Evolutionary conservation across 2,113 vertebrate genomes (phyloP).

Genomic region (Anser cygnoides): DNA sequence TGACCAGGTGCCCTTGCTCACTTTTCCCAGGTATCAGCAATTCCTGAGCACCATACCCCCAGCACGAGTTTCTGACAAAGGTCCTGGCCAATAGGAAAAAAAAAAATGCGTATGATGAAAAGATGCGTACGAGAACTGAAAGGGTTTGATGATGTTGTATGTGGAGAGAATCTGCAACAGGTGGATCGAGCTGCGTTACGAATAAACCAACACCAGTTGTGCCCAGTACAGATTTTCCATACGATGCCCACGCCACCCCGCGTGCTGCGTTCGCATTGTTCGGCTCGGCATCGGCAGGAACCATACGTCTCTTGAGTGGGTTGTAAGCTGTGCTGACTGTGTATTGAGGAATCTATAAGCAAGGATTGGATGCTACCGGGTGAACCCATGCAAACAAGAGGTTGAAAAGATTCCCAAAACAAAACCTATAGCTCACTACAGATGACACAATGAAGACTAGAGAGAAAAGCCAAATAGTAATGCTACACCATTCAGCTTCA

Average conservation of each 20-base stretch:
- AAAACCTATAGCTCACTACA: constrained; percentile 95
- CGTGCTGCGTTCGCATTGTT: neutral
- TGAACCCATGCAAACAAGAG: constrained; percentile 96
- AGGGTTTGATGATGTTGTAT: neutral
- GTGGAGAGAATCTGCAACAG: fast-evolving
- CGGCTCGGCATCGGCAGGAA: neutral
- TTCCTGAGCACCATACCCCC: neutral
- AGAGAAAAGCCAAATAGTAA: constrained; percentile 88
- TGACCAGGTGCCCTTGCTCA: neutral
- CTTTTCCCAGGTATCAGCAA: neutral
- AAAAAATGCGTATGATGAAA: neutral
- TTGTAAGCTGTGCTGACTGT: constrained; percentile 90
- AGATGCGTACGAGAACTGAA: neutral
- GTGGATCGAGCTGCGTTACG: fast-evolving
- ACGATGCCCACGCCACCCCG: neutral
- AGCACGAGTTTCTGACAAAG: neutral
- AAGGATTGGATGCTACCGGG: constrained; percentile 86
- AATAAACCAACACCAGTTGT: neutral
- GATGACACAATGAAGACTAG: constrained; percentile 93
- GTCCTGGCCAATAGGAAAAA: neutral
- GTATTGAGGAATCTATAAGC: constrained; percentile 85
- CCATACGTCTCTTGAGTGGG: constrained; percentile 79
- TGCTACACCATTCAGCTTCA: constrained; percentile 86
- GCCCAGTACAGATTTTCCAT: neutral
- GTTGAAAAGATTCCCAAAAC: constrained; percentile 86